Conservation (phyloP, 2,888 invertebrate species). For the Eupeodes latifasciatus region DNA sequence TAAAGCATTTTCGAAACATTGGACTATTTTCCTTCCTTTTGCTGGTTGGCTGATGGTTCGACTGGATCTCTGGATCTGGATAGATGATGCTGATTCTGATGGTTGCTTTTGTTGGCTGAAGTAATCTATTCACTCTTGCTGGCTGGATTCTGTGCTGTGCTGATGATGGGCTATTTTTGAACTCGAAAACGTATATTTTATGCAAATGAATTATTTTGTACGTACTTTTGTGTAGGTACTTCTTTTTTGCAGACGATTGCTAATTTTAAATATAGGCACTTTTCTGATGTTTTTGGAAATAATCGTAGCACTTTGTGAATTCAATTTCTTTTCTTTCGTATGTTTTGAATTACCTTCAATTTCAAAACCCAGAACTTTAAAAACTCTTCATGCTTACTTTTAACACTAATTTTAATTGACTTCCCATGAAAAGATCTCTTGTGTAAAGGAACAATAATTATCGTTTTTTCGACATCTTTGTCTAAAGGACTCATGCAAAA, state of each 20-base stretch:
- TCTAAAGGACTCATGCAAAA: neutral
- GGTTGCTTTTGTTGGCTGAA: slow-evolving; percentile 35
- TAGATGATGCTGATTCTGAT: slow-evolving; percentile 52
- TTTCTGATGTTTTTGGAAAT: slow-evolving; percentile 45
- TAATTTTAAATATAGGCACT: neutral
- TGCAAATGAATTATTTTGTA: slow-evolving; percentile 32
- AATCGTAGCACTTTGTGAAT: neutral
- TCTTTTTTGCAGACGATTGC: slow-evolving; percentile 50
- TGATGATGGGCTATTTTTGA: slow-evolving; percentile 67
- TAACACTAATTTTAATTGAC: neutral
- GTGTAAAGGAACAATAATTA: neutral
- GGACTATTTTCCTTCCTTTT: slow-evolving; percentile 35
- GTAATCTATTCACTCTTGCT: neutral
- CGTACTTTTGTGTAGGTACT: slow-evolving; percentile 17
- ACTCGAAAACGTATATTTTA: slow-evolving; percentile 63
- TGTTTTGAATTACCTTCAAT: too few relatives aligned
- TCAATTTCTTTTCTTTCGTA: too few relatives aligned
- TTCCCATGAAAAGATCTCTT: neutral
- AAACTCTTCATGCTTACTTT: neutral
- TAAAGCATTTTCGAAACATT: slow-evolving; percentile 66
- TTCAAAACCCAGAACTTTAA: too few relatives aligned
- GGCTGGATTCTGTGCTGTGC: slow-evolving; percentile 31
- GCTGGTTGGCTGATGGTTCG: slow-evolving; percentile 10
- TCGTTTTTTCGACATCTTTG: neutral
- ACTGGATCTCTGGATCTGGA: slow-evolving; percentile 29